Percentiles rank a stretch among this genome's conserved stretches.
Conservation (phyloP, 2,888 invertebrate genomes). For the Habrosyne pyritoides region DNA sequence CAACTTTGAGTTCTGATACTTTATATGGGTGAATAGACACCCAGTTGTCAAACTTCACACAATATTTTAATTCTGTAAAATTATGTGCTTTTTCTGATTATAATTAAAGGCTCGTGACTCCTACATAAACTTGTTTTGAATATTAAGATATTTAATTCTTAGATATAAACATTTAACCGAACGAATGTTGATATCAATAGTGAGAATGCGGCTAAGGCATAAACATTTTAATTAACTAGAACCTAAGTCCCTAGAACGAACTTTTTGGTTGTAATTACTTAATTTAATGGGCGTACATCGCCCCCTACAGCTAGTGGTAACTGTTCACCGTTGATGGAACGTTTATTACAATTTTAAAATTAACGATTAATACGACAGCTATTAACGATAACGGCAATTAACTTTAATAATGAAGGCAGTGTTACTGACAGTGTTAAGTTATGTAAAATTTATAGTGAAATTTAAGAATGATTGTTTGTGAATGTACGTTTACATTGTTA, state of each 20-base stretch:
- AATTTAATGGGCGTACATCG: conserved; percentile 67
- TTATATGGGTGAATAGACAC: background rate
- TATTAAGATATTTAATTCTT: conserved; percentile 10
- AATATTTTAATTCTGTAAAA: background rate
- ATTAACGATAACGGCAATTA: conserved; percentile 68
- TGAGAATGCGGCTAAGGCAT: conserved; percentile 48
- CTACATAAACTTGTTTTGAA: background rate
- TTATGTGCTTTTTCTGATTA: background rate
- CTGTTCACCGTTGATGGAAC: conserved; percentile 83
- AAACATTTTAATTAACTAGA: conserved; percentile 66
- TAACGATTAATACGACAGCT: conserved; percentile 70
- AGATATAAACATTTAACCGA: conserved; percentile 24
- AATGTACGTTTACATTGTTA: conserved; percentile 24
- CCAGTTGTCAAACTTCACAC: background rate
- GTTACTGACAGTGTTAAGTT: conserved; percentile 63
- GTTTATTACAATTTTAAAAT: conserved; percentile 74
- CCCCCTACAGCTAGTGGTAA: conserved; percentile 77
- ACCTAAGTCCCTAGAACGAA: conserved; percentile 83
- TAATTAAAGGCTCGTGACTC: background rate
- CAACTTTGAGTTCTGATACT: background rate
- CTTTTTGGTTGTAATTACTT: conserved; percentile 82
- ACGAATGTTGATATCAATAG: conserved; percentile 41
- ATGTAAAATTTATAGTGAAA: conserved; percentile 30
- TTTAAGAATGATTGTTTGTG: conserved; percentile 13
- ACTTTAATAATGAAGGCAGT: conserved; percentile 68